Conservation (phyloP, 1,140 invertebrate species). For the Drosophila hydei region DNA sequence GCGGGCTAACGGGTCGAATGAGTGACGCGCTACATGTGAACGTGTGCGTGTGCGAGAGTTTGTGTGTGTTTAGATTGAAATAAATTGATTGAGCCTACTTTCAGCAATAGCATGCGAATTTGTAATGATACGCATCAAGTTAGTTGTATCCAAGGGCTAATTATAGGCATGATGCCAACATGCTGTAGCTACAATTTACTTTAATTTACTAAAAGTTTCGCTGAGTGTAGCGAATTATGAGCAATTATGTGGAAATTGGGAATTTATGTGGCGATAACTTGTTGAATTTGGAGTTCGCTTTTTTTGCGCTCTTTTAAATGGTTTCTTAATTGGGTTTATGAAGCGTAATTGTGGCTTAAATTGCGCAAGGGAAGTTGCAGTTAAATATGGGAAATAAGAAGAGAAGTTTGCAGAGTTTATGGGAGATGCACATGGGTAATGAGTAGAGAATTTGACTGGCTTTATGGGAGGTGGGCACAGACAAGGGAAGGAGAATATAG, state of each 20-base stretch:
- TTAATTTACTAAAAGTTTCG: not conserved
- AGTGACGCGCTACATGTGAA: constrained; percentile 39
- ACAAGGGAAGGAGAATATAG: too few relatives aligned
- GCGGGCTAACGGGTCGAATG: constrained; percentile 61
- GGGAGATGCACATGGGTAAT: not conserved
- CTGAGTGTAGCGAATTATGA: constrained; percentile 16
- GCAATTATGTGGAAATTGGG: constrained; percentile 23
- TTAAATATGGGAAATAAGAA: not conserved
- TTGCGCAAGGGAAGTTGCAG: not conserved
- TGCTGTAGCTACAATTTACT: not conserved
- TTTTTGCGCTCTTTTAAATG: not conserved
- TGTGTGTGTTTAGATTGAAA: constrained; percentile 65
- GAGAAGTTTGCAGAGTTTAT: not conserved
- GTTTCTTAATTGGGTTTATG: constrained; percentile 1
- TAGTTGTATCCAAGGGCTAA: constrained; percentile 20
- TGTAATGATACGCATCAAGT: constrained; percentile 22
- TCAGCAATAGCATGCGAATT: constrained; percentile 42
- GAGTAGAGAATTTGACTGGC: not conserved
- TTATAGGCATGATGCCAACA: constrained; percentile 35
- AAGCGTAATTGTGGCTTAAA: constrained; percentile 7
- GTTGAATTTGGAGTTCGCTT: constrained; percentile 3
- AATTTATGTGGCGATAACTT: constrained; percentile 31
- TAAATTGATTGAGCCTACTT: constrained; percentile 64
- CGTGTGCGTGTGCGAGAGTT: not conserved
- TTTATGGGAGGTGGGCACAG: too few relatives aligned